Evolutionary conservation across 2,797 vertebrate genomes (phyloP).

Genomic region (Anabas testudineus): DNA sequence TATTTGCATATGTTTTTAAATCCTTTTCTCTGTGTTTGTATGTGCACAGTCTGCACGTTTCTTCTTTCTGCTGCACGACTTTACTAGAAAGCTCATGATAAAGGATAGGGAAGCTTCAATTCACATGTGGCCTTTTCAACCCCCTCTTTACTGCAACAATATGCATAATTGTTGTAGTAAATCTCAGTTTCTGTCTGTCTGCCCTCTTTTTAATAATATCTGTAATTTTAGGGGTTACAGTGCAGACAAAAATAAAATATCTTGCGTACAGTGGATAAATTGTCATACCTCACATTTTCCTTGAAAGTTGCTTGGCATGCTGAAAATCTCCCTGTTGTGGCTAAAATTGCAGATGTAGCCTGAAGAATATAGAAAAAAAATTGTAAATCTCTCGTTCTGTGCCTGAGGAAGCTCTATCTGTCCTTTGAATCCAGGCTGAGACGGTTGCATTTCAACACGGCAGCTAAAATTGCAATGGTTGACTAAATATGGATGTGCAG

Average conservation of each 20-base stretch:
- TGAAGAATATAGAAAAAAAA: conserved; percentile 80
- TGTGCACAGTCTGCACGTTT: background rate
- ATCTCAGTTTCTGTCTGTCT: conserved; percentile 43
- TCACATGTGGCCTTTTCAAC: conserved; percentile 23
- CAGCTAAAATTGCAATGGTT: conserved; percentile 85
- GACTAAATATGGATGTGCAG: conserved; percentile 87
- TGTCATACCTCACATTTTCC: conserved; percentile 72
- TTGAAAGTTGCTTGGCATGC: conserved; percentile 77
- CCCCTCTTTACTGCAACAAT: conserved; percentile 26
- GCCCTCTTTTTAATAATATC: conserved; percentile 54
- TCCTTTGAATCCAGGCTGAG: conserved; percentile 84
- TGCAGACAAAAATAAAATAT: conserved; percentile 68
- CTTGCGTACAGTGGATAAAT: conserved; percentile 64
- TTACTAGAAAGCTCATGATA: conserved; percentile 56
- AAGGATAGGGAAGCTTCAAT: conserved; percentile 35
- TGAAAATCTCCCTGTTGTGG: conserved; percentile 78
- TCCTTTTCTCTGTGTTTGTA: background rate
- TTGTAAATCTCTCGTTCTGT: conserved; percentile 72
- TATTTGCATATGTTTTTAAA: background rate
- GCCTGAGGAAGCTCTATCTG: conserved; percentile 79
- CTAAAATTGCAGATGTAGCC: conserved; percentile 83
- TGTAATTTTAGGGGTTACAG: conserved; percentile 62
- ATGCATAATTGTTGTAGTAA: conserved; percentile 54
- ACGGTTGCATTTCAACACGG: conserved; percentile 77
- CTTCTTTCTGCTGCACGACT: conserved; percentile 18